Base-by-base conservation (phyloP, 1,140 invertebrate species). In the Luehdorfia chinensis region DNA sequence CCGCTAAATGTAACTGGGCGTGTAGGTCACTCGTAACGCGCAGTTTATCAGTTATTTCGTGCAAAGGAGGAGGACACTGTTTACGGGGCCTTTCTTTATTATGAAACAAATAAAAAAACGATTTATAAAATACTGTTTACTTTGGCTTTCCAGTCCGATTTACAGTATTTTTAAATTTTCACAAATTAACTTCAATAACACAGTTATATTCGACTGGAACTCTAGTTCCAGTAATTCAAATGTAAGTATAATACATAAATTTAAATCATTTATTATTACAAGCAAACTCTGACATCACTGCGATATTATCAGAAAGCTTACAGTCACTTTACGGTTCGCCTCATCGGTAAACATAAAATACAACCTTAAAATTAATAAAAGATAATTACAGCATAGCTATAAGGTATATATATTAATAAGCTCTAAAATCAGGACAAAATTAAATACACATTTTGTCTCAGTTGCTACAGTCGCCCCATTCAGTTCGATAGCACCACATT, bases 51-150 rank as follows among this genome's bases (percentile, higher is more conserved):
- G n/a, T n/a, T n/a, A n/a, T n/a, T n/a, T n/a, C n/a, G n/a, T n/a
- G n/a, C n/a, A n/a, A n/a, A n/a, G n/a, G n/a, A n/a, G n/a, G n/a
- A n/a, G n/a, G n/a, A n/a, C n/a, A n/a, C n/a, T n/a, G n/a, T n/a
- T n/a, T n/a, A n/a, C n/a, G n/a, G n/a, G n/a, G n/a, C n/a, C n/a
- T n/a, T n/a, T n/a, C n/a, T n/a, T n/a, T n/a, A n/a, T n/a, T n/a
- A n/a, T n/a, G n/a, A n/a, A n/a, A n/a, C n/a, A n/a, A n/a, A 51
- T 49, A 72, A 64, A 62, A 59, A 75, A 69, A 69, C 8, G 51
- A 19, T 64, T 58, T 84, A 80, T 70, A 85, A 85, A 85, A 81
- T 83, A 85, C 81, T 83, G 81, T 83, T 85, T 85, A 83, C 78
- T 85, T 85, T 85, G 81, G 81, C 78, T 85, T 80, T 75, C 59